phyloP scores from a whole-genome alignment of 2,888 invertebrate genomes.

The Campopleginae sp. region DNA sequence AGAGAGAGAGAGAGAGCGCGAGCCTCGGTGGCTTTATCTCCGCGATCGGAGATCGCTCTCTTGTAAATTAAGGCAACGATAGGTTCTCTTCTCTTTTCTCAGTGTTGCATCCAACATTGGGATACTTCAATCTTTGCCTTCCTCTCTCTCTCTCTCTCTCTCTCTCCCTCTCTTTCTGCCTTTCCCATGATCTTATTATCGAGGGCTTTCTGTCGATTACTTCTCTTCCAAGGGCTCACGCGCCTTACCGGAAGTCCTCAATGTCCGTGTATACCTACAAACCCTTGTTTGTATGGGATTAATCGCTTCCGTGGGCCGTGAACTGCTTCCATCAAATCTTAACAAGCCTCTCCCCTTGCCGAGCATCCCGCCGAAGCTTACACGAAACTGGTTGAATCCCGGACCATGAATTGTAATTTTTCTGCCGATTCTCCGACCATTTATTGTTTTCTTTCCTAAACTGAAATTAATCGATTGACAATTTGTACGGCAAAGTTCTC shows the following conservation, averaged over 20 bases:
- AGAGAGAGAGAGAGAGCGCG: conserved; percentile 9
- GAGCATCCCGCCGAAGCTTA: not conserved
- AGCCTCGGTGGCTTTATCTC: conserved; percentile 71
- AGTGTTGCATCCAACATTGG: conserved; percentile 25
- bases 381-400: not conserved
- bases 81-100: conserved; percentile 48
- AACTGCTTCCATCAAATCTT: conserved; percentile 10
- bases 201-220: conserved; percentile 46
- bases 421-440: not conserved
- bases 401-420: not conserved
- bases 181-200: conserved; percentile 34
- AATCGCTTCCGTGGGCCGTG: conserved; percentile 5
- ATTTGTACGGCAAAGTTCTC: not conserved
- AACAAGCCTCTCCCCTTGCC: conserved; percentile 8
- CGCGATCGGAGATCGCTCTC: conserved; percentile 76
- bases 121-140: conserved; percentile 22
- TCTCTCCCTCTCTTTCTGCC: not conserved
- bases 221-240: conserved; percentile 37
- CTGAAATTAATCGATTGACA: not conserved
- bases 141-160: conserved; percentile 22
- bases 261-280: conserved; percentile 13
- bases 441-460: not conserved
- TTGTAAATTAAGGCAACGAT: conserved; percentile 75
- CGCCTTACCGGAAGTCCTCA: conserved; percentile 62
- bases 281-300: not conserved